A percentile compares a stretch with the other conserved stretches of the same genome.
Evolutionary conservation across 2,888 invertebrate genomes (phyloP).

Genomic region (Ormyrus labotus): DNA sequence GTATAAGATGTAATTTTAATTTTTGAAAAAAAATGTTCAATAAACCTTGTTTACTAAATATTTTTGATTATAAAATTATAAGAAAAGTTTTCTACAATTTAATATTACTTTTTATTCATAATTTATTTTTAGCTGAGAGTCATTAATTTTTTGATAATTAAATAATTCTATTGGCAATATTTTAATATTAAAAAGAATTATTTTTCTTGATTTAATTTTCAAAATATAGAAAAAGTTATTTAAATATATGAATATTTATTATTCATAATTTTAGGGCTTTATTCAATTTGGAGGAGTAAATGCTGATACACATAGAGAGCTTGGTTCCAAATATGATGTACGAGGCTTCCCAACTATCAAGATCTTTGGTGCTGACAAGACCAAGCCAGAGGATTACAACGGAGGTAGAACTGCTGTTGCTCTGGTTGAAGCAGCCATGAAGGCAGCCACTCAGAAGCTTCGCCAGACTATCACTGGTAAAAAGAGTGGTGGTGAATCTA

Average conservation of each 20-base stretch:
- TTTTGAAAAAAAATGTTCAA: no score
- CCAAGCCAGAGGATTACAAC: slow-evolving; percentile 88
- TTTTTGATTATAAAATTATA: no score
- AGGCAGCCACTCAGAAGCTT: slow-evolving; percentile 86
- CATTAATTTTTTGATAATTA: no score
- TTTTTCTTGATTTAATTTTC: background rate
- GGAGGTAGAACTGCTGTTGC: slow-evolving; percentile 91
- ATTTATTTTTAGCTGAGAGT: no score
- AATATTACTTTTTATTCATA: no score
- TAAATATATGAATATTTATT: slow-evolving; percentile 26
- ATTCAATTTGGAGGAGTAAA: slow-evolving; percentile 96
- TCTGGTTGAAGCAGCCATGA: slow-evolving; percentile 90
- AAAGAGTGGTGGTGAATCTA: slow-evolving; percentile 55
- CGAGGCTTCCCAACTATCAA: slow-evolving; percentile 97
- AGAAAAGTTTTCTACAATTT: no score
- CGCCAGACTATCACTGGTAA: slow-evolving; percentile 82
- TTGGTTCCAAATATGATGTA: slow-evolving; percentile 89
- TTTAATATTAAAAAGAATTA: no score
- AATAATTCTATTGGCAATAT: no score
- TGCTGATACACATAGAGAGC: slow-evolving; percentile 90
- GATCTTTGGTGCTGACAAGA: slow-evolving; percentile 91
- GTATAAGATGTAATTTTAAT: no score
- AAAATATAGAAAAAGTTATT: slow-evolving; percentile 2
- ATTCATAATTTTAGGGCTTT: slow-evolving; percentile 81
- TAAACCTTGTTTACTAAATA: no score